Evolutionary conservation across 1,140 invertebrate species (phyloP), one percentile per base, ranked within the genome.

Genomic region (Drosophila chauvacae): DNA sequence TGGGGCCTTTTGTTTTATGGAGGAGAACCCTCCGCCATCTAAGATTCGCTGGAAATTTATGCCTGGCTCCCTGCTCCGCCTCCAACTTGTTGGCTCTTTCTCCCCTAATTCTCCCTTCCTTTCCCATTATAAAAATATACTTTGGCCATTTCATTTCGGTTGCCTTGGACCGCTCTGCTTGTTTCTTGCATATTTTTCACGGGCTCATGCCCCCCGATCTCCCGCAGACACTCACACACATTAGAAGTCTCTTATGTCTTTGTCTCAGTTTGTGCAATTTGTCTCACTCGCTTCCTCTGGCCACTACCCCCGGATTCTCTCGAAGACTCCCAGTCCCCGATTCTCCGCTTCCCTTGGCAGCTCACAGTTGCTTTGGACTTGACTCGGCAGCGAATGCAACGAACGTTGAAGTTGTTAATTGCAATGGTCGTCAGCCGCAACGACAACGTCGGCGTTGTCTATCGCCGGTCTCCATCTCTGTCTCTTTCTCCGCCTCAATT

Each of bases 341-440:
- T 28, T 47, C 63, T 63, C 56, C 63, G 23, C 57, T 37, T 30
- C 56, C 28, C 61, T 33, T 44, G 42, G 63, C 66, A 69, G 53
- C 53, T 55, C 20, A 39, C 35, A 39, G 53, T 26, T 37, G 30
- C 35, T 20, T 50, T 44, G 39, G 20, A 28, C 68, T 68, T 66
- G 63, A 66, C 63, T 66, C 69, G 57, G 51, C 59, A 39, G 61
- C 71, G 50, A 69, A 87, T 88, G 84, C 84, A 88, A 74, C 84
- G 77, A 88, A 88, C 84, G 84, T 88, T 88, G 84, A 88, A 88
- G 84, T 88, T 88, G 84, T 88, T 88, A 88, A 88, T 88, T 88
- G 84, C 80, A 74, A 47, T 72, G 60, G 59, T 78, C 68, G 75
- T 87, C 82, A 87, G 82, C 83, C 83, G 82, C 82, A 86, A 86